These are phyloP conservation scores for Galerucella calmariensis DNA, from an alignment of 2,888 invertebrate species.

Conservation along the genomic window DNA sequence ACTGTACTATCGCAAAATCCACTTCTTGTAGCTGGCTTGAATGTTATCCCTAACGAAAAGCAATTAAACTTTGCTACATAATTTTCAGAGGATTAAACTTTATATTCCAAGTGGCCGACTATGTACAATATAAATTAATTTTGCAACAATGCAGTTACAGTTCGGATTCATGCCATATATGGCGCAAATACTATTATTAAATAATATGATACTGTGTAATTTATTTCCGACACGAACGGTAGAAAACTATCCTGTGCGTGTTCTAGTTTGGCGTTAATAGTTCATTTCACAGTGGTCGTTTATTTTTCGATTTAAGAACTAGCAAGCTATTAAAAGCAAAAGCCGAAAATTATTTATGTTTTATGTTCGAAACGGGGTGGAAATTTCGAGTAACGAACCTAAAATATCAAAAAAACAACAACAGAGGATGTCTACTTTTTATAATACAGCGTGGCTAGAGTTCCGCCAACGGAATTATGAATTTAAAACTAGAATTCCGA, in stretches of 20 bases:
- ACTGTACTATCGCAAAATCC: background rate
- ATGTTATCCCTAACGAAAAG: slow-evolving; percentile 2
- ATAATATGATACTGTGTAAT: slow-evolving; percentile 13
- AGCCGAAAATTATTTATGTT: too few relatives aligned
- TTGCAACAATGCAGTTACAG: slow-evolving; percentile 20
- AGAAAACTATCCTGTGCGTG: slow-evolving; percentile 5
- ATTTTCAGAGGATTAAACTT: slow-evolving; percentile 13
- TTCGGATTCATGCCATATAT: slow-evolving; percentile 19
- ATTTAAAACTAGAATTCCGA: too few relatives aligned
- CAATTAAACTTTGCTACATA: slow-evolving; percentile 12
- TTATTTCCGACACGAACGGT: background rate
- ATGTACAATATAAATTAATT: slow-evolving; percentile 18
- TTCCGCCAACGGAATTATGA: too few relatives aligned
- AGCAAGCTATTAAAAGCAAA: too few relatives aligned
- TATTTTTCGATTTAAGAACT: too few relatives aligned
- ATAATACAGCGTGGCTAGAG: too few relatives aligned
- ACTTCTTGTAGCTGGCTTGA: background rate
- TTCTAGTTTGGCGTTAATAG: background rate
- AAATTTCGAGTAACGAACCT: too few relatives aligned
- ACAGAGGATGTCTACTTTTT: too few relatives aligned
- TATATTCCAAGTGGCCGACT: slow-evolving; percentile 5
- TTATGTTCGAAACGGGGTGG: too few relatives aligned
- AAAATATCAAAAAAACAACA: too few relatives aligned
- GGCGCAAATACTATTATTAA: slow-evolving; percentile 11
- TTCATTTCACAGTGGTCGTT: too few relatives aligned